Evolutionary conservation across 2,113 vertebrate genomes (phyloP).

Genomic region (Girardinichthys multiradiatus): DNA sequence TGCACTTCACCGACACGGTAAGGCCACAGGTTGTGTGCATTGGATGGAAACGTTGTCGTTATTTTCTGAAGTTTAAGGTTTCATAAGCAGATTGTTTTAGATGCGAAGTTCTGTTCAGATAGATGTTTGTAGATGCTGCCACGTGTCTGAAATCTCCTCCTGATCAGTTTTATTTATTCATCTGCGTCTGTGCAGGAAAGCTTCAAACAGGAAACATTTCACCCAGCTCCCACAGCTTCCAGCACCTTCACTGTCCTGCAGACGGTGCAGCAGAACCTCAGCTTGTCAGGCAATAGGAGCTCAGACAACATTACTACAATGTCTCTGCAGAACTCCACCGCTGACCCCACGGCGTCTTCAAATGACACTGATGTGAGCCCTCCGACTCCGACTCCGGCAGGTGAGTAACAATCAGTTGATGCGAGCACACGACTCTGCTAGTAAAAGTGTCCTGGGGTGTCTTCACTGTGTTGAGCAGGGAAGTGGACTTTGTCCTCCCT

Average conservation of each 20-base stretch:
- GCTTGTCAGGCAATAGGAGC: slow-evolving; percentile 42
- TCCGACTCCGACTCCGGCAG: slow-evolving; percentile 60
- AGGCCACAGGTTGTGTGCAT: neutral
- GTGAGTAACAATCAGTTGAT: too few relatives aligned
- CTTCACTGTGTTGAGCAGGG: neutral
- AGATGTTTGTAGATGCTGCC: too few relatives aligned
- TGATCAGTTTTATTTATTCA: too few relatives aligned
- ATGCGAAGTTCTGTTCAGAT: too few relatives aligned
- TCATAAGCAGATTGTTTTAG: neutral
- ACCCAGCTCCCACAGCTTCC: slow-evolving; percentile 29
- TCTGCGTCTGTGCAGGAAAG: neutral
- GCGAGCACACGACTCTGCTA: neutral
- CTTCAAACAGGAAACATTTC: slow-evolving; percentile 31
- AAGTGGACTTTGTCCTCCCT: neutral
- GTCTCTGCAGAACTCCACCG: slow-evolving; percentile 55
- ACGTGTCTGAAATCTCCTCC: too few relatives aligned
- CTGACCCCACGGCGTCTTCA: slow-evolving; percentile 35
- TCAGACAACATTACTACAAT: slow-evolving; percentile 6
- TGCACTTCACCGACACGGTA: slow-evolving; percentile 36
- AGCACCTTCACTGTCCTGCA: slow-evolving; percentile 57
- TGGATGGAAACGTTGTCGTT: neutral
- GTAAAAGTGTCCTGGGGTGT: neutral
- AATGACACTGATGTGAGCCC: slow-evolving; percentile 53
- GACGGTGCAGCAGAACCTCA: slow-evolving; percentile 58
- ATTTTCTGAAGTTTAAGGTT: too few relatives aligned